phyloP scores from a whole-genome alignment of 2,797 vertebrate species.

The Poeciliopsis paucimaculata region DNA sequence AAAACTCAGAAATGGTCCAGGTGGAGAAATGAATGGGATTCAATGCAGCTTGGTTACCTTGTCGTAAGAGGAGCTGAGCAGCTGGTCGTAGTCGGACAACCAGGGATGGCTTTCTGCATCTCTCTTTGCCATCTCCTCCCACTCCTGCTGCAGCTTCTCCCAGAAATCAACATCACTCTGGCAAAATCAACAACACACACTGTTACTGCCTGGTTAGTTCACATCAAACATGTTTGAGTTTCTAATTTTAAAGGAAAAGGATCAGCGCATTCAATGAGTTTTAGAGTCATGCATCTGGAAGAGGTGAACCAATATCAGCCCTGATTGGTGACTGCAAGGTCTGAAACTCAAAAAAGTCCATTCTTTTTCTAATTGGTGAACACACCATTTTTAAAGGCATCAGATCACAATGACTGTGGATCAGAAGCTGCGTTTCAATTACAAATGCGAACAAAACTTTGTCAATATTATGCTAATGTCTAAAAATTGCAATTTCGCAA shows the following conservation, averaged over 20 bases:
- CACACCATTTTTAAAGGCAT: background rate
- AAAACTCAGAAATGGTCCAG: conserved; percentile 1
- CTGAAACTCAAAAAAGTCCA: background rate
- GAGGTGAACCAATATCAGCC: background rate
- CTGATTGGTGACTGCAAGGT: background rate
- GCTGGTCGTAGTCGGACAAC: conserved; percentile 96
- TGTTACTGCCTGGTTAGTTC: conserved; percentile 22
- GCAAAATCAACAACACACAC: conserved; percentile 37
- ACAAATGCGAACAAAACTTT: too few species aligned
- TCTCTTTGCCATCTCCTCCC: conserved; percentile 98
- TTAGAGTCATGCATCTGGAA: background rate
- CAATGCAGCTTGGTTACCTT: conserved; percentile 81
- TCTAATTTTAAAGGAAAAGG: conserved; percentile 7
- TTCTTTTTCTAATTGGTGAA: background rate
- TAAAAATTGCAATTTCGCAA: too few species aligned
- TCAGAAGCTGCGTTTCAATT: background rate
- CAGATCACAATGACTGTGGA: background rate
- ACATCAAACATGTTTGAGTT: conserved; percentile 23
- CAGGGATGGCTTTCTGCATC: conserved; percentile 98
- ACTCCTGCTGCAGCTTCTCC: conserved; percentile 98
- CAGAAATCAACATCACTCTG: conserved; percentile 99
- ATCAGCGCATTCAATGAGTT: background rate
- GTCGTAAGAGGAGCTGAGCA: conserved; percentile 89
- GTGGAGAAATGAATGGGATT: background rate
- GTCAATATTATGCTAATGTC: too few species aligned